A percentile compares a stretch with the other conserved stretches of the same genome.
Evolutionary conservation across 2,888 invertebrate genomes (phyloP).

Genomic region (Invenusta paracnida): DNA sequence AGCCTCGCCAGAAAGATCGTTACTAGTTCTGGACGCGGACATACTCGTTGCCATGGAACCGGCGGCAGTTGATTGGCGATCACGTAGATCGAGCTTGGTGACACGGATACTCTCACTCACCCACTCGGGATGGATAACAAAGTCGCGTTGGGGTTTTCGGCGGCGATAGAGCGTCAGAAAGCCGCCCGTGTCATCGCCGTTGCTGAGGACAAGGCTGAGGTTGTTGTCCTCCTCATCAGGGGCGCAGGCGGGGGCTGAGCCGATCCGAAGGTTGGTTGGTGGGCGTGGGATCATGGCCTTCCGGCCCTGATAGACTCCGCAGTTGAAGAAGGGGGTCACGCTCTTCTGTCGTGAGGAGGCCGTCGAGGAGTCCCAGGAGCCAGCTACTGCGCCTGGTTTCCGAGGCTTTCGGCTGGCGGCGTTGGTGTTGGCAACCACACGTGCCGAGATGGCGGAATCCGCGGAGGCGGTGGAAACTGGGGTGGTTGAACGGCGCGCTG

Average conservation of each 20-base stretch:
- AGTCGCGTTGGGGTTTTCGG: constrained; percentile 6
- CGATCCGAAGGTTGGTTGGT: not conserved
- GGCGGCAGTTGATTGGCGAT: not conserved
- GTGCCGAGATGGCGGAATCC: not conserved
- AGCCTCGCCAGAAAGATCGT: not conserved
- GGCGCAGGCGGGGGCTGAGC: not conserved
- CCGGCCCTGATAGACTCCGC: not conserved
- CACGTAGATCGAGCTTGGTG: not conserved
- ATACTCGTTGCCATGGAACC: not conserved
- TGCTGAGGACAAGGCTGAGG: not conserved
- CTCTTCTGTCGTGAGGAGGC: not conserved
- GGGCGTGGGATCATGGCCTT: not conserved
- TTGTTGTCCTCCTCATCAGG: not conserved
- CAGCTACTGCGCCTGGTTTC: not conserved
- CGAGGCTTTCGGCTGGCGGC: not conserved
- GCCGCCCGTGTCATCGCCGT: not conserved
- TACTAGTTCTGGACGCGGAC: not conserved
- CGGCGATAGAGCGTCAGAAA: not conserved
- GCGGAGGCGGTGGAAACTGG: not conserved
- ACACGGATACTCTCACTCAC: constrained; percentile 41
- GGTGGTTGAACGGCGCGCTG: not conserved
- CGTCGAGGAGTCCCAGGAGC: not conserved
- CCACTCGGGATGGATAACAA: constrained; percentile 43
- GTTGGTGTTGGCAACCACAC: not conserved
- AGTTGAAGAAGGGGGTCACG: not conserved